Conservation (phyloP, 1,140 invertebrate species). For the Heliothis subflexa region DNA sequence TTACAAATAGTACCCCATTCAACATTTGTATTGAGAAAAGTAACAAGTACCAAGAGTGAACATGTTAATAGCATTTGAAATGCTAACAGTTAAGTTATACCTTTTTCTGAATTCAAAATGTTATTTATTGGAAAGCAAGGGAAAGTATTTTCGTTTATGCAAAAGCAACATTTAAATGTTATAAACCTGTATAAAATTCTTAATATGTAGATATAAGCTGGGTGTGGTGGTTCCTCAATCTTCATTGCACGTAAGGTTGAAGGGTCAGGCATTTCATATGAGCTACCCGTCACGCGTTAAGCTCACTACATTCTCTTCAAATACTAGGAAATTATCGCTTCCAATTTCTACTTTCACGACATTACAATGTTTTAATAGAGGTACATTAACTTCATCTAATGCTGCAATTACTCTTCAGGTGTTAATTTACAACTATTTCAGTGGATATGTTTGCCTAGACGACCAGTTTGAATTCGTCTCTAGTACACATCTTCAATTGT, state of each 20-base stretch:
- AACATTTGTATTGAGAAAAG: not conserved
- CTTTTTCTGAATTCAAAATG: not conserved
- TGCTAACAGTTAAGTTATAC: too few relatives aligned
- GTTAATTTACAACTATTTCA: not conserved
- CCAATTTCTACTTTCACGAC: slow-evolving; percentile 71
- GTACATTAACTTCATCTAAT: not conserved
- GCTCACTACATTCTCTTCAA: slow-evolving; percentile 58
- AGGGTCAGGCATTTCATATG: slow-evolving; percentile 63
- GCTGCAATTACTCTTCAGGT: not conserved
- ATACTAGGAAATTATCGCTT: slow-evolving; percentile 62
- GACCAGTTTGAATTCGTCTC: not conserved
- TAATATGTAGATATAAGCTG: slow-evolving; percentile 5
- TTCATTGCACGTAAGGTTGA: slow-evolving; percentile 56
- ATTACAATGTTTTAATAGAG: slow-evolving; percentile 53
- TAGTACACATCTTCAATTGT: too few relatives aligned
- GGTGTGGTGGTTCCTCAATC: slow-evolving; percentile 60
- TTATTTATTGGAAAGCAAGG: not conserved
- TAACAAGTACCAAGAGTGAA: not conserved
- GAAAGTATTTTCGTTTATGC: not conserved
- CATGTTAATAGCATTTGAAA: not conserved
- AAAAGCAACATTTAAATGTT: not conserved
- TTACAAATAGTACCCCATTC: not conserved
- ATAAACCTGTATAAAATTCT: not conserved
- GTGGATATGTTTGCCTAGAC: not conserved
- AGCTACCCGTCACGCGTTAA: slow-evolving; percentile 65